Conservation (phyloP, 1,140 invertebrate species). For the Semibalanus balanoides region DNA sequence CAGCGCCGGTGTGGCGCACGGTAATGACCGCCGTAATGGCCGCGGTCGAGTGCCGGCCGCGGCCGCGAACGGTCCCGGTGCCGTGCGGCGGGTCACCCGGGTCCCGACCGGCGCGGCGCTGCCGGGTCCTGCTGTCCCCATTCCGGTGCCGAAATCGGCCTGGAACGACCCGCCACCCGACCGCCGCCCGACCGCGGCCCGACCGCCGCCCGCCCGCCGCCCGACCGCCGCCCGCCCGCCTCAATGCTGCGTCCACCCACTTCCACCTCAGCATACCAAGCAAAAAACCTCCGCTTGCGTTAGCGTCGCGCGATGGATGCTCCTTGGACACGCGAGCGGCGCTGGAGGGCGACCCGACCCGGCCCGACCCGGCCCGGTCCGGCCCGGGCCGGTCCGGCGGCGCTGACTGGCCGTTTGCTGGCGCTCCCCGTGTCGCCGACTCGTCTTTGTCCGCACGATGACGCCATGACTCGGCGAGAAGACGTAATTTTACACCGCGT, state of each 20-base stretch:
- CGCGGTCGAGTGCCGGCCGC: neutral
- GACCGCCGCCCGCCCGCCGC: too few relatives aligned
- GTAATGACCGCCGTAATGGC: too few relatives aligned
- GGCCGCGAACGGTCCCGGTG: too few relatives aligned
- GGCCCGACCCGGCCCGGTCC: too few relatives aligned
- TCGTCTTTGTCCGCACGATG: neutral
- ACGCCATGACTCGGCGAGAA: neutral
- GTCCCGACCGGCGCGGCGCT: neutral
- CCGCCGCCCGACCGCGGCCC: too few relatives aligned
- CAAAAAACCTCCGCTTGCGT: neutral
- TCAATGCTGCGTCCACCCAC: neutral
- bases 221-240: too few relatives aligned
- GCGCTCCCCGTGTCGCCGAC: neutral
- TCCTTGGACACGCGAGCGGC: neutral
- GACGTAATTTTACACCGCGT: neutral
- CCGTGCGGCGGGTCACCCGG: neutral
- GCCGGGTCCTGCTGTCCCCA: neutral
- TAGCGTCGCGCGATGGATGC: neutral
- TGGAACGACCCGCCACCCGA: neutral
- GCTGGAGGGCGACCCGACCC: too few relatives aligned
- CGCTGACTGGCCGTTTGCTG: neutral
- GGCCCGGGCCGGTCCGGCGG: too few relatives aligned
- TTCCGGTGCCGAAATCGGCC: neutral
- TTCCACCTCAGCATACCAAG: neutral
- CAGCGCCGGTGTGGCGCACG: too few relatives aligned